Percentiles rank a stretch among this genome's conserved stretches.
phyloP scores from a whole-genome alignment of 2,797 vertebrate genomes.

The Acanthurus tractus region DNA sequence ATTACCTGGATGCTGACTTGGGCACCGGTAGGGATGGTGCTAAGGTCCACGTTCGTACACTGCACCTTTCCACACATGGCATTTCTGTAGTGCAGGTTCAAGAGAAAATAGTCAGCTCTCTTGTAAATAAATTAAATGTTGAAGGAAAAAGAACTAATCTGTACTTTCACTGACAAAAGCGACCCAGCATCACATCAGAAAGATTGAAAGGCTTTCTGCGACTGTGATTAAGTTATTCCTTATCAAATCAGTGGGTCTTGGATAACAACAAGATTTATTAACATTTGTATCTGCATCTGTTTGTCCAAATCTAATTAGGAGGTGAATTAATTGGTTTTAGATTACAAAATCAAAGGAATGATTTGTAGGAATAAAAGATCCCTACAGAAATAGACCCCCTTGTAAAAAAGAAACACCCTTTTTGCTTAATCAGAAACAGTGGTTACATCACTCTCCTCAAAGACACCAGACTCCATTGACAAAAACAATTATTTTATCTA shows the following conservation, averaged over 20 bases:
- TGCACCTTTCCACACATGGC: constrained; percentile 92
- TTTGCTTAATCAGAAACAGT: too few relatives aligned
- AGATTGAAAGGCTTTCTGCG: not conserved
- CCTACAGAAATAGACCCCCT: too few relatives aligned
- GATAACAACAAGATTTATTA: too few relatives aligned
- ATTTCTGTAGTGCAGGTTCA: constrained; percentile 77
- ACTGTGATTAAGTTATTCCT: not conserved
- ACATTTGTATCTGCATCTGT: too few relatives aligned
- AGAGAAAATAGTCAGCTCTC: constrained; percentile 6
- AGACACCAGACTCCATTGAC: too few relatives aligned
- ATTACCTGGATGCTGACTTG: constrained; percentile 63
- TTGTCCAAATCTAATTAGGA: too few relatives aligned
- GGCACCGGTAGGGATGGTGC: constrained; percentile 63
- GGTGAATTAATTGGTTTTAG: not conserved
- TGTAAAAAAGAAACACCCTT: too few relatives aligned
- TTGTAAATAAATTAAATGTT: not conserved
- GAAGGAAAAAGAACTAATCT: too few relatives aligned
- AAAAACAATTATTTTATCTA: too few relatives aligned
- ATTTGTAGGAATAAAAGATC: too few relatives aligned
- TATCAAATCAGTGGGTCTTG: not conserved
- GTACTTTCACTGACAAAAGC: not conserved
- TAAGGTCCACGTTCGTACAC: constrained; percentile 85
- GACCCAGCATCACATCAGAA: not conserved
- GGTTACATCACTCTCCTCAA: too few relatives aligned
- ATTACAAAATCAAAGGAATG: not conserved